These are phyloP conservation scores for Typhlomys cinereus DNA, from an alignment of 2,113 vertebrate species.

Conservation along the genomic window DNA sequence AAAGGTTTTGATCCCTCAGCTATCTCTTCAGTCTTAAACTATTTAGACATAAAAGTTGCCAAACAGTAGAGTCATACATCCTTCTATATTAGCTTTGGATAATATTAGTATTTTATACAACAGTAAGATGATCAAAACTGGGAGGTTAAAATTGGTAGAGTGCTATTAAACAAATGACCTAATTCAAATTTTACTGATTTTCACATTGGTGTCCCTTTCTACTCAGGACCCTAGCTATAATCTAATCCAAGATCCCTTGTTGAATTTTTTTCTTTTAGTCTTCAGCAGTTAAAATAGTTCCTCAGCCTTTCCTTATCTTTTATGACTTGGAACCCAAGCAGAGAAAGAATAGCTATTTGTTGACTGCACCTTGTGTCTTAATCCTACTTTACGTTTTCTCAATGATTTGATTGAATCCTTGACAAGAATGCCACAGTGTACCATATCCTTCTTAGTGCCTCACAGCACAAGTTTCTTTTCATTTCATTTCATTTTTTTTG, in stretches of 20 bases:
- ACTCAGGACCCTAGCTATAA: neutral
- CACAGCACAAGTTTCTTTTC: no score
- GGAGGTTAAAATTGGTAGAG: neutral
- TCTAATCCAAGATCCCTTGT: neutral
- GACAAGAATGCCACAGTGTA: neutral
- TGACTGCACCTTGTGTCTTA: neutral
- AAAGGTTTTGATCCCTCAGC: no score
- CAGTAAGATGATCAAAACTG: neutral
- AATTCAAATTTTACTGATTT: neutral
- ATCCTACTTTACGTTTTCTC: constrained; percentile 1
- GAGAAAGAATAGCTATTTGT: neutral
- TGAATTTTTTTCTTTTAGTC: neutral
- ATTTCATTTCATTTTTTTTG: no score
- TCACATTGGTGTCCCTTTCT: neutral
- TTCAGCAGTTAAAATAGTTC: neutral
- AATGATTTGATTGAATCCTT: neutral
- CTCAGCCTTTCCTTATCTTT: neutral
- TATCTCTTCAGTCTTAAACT: no score
- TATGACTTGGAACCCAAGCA: no score
- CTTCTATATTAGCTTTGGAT: neutral
- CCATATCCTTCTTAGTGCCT: neutral
- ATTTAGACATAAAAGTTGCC: neutral
- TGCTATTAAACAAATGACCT: neutral
- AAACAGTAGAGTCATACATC: neutral
- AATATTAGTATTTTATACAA: neutral